Evolutionary conservation across 2,113 vertebrate species (phyloP), one percentile per base, ranked within the genome.

Genomic region (Saccopteryx bilineata): DNA sequence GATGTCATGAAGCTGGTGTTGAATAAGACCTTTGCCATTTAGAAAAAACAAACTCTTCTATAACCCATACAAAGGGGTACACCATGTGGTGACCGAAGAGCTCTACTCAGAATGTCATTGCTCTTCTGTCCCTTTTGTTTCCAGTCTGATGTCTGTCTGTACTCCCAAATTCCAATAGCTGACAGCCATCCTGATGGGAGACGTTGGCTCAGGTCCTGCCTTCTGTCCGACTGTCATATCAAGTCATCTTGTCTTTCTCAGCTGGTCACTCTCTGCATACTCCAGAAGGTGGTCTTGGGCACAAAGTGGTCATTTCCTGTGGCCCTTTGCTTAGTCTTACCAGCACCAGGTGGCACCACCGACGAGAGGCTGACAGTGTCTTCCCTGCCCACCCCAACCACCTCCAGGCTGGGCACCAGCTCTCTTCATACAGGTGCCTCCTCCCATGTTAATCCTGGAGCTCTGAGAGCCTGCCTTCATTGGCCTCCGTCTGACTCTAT

Each of bases 1-100:
- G 54, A 23, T 82, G 66, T 61, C 46, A 2, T 0, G 48, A 72
- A 50, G 23, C 33, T 74, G n/a, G n/a, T 1, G 9, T 60, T 68
- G 54, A 54, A 31, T 4, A 85, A 72, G 60, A 80, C 28, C 21
- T 33, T 56, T 60, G 17, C 66, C 54, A 26, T 26, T 60, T 54
- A 56, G 71, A 39, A 91, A 79, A 74, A 23, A 39, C 48, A 66
- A 83, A 86, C 5, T 23, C 78, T 26, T 68, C 26, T 7, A 2
- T 3, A 60, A n/a, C 3, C 19, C 3, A 5, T 17, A 9, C 33
- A 3, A 65, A 63, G 9, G 7, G 15, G 39, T 1, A 0, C 0
- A 19, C 2, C 8, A 50, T 23, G 7, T 7, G 12, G 33, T 10
- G 75, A 11, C 54, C 6, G 4, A 54, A 26, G n/a, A 50, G 28